Percentiles rank a stretch among this genome's conserved stretches.
Evolutionary conservation across 35 echinoderm and acorn worm species (phyloP).

Genomic region (Strongylocentrotus purpuratus): DNA sequence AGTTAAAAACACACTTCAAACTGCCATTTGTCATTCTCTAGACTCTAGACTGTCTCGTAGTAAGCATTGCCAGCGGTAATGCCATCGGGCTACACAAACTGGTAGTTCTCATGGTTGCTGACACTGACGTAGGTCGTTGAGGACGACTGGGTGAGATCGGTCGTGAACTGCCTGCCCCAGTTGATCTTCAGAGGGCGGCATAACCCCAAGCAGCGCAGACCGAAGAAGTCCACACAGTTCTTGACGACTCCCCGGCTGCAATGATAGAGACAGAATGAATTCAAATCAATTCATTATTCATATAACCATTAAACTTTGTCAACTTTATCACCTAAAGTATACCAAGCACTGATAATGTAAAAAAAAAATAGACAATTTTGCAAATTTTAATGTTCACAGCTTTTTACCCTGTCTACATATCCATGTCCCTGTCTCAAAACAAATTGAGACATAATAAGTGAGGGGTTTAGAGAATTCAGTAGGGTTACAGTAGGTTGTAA

Average conservation of each 20-base stretch:
- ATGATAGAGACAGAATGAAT: background rate
- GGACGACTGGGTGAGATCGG: conserved; percentile 63
- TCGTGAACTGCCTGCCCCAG: conserved; percentile 81
- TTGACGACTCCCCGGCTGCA: conserved; percentile 81
- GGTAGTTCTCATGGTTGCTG: conserved; percentile 71
- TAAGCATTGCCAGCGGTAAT: too few relatives aligned
- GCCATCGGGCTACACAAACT: conserved; percentile 50
- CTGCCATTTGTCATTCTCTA: too few relatives aligned
- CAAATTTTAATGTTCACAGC: background rate
- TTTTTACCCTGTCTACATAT: too few relatives aligned
- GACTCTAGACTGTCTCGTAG: too few relatives aligned
- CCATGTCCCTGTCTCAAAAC: too few relatives aligned
- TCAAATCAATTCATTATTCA: too few relatives aligned
- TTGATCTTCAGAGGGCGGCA: conserved; percentile 78
- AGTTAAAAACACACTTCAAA: too few relatives aligned
- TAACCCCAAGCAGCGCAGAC: conserved; percentile 68
- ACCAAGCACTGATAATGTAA: background rate
- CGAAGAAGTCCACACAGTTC: conserved; percentile 90
- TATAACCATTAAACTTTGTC: too few relatives aligned
- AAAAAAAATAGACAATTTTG: background rate
- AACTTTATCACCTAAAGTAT: too few relatives aligned
- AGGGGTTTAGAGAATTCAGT: too few relatives aligned
- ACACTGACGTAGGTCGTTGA: conserved; percentile 64
- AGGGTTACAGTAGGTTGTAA: too few relatives aligned
- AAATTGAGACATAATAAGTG: too few relatives aligned